Conservation (phyloP, 2,888 invertebrate genomes). For the Chrysomela aeneicollis region DNA sequence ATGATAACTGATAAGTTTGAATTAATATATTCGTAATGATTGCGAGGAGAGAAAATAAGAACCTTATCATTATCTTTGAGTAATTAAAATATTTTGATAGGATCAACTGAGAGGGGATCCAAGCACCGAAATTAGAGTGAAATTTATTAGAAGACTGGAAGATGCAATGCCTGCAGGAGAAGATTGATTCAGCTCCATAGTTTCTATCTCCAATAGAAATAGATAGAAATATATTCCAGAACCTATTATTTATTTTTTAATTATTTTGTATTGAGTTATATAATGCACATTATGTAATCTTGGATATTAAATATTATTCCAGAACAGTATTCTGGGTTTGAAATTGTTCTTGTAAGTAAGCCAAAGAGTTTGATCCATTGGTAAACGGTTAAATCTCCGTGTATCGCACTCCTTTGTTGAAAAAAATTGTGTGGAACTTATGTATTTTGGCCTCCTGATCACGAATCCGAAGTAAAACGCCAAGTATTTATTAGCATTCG, state of each 20-base stretch:
- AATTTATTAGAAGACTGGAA: constrained; percentile 93
- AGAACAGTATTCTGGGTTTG: neutral
- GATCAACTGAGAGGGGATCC: constrained; percentile 95
- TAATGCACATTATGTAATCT: neutral
- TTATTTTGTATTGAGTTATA: neutral
- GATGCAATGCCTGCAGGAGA: constrained; percentile 99
- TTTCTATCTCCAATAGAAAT: too few relatives aligned
- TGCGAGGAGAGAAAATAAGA: too few relatives aligned
- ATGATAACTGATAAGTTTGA: too few relatives aligned
- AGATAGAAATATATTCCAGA: neutral
- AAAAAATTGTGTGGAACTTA: too few relatives aligned
- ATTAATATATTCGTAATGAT: too few relatives aligned
- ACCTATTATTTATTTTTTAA: neutral
- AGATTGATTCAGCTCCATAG: constrained; percentile 82
- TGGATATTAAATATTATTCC: neutral
- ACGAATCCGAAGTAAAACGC: too few relatives aligned
- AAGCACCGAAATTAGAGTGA: constrained; percentile 92
- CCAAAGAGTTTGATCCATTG: too few relatives aligned
- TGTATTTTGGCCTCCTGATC: too few relatives aligned
- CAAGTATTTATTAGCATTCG: neutral
- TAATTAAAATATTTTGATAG: constrained; percentile 67
- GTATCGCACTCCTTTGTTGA: too few relatives aligned
- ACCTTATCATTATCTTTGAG: too few relatives aligned
- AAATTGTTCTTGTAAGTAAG: neutral
- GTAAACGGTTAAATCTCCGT: too few relatives aligned